Evolutionary conservation across 2,113 vertebrate species (phyloP).

Genomic region (Pelvicachromis taeniatus): DNA sequence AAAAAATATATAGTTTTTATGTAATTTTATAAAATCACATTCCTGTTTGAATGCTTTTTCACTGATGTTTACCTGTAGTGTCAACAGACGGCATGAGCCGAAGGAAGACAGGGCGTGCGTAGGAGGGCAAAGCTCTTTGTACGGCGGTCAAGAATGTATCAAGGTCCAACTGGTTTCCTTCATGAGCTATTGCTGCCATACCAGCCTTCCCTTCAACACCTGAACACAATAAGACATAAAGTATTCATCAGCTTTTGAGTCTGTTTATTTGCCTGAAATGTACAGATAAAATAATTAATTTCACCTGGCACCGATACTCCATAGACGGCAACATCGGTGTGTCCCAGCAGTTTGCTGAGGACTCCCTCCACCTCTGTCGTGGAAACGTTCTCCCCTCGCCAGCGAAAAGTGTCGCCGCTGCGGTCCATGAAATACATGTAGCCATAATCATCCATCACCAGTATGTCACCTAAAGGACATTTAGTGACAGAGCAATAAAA

Average conservation of each 20-base stretch:
- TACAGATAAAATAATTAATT: background rate
- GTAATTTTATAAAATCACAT: background rate
- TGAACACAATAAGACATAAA: constrained; percentile 28
- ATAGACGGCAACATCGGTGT: constrained; percentile 83
- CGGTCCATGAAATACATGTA: constrained; percentile 90
- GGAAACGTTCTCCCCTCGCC: constrained; percentile 90
- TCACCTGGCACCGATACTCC: constrained; percentile 82
- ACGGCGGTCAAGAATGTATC: constrained; percentile 70
- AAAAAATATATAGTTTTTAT: background rate
- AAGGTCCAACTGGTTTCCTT: constrained; percentile 69
- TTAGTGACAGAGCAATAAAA: background rate
- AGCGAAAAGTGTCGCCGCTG: constrained; percentile 87
- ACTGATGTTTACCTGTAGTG: constrained; percentile 79
- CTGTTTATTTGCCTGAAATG: background rate
- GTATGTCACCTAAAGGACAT: constrained; percentile 74
- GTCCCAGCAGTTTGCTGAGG: constrained; percentile 79
- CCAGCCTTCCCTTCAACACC: constrained; percentile 89
- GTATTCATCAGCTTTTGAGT: background rate
- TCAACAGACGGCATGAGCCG: constrained; percentile 81
- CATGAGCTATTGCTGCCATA: constrained; percentile 83
- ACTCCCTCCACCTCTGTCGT: constrained; percentile 85
- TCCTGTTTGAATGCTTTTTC: background rate
- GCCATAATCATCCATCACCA: constrained; percentile 90
- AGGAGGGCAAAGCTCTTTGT: constrained; percentile 79
- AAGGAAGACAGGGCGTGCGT: constrained; percentile 84